These are phyloP conservation scores for Pomacea canaliculata DNA, from an alignment of 2,888 invertebrate genomes.

Conservation along the genomic window DNA sequence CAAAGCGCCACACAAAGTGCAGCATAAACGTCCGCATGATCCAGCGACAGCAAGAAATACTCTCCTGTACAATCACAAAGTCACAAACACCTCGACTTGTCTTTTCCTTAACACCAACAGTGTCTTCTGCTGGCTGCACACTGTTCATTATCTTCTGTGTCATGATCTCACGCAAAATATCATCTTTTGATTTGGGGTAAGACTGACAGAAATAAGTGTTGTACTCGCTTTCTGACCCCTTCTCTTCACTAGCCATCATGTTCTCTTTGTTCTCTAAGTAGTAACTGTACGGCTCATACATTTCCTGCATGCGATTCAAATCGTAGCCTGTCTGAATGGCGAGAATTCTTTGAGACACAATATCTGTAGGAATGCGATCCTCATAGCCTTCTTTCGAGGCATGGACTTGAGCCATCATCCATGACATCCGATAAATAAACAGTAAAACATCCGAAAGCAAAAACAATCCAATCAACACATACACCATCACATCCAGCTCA, in stretches of 20 bases:
- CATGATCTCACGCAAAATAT: slow-evolving; percentile 57
- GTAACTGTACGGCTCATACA: slow-evolving; percentile 38
- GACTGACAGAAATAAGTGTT: slow-evolving; percentile 54
- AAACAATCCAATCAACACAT: slow-evolving; percentile 54
- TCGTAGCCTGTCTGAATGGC: slow-evolving; percentile 56
- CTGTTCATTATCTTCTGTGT: slow-evolving; percentile 48
- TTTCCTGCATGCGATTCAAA: slow-evolving; percentile 37
- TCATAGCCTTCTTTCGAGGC: slow-evolving; percentile 51
- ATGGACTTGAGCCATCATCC: slow-evolving; percentile 47
- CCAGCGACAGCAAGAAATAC: slow-evolving; percentile 19
- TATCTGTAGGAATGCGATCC: slow-evolving; percentile 55
- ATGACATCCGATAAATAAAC: slow-evolving; percentile 52
- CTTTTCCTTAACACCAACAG: neutral
- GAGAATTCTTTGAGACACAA: slow-evolving; percentile 53
- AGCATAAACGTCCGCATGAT: slow-evolving; percentile 31
- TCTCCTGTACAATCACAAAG: slow-evolving; percentile 10
- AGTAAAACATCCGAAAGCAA: slow-evolving; percentile 52
- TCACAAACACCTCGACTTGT: neutral
- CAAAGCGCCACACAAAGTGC: slow-evolving; percentile 35
- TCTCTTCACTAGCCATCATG: slow-evolving; percentile 46
- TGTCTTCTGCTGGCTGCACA: slow-evolving; percentile 32
- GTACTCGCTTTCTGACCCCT: slow-evolving; percentile 44
- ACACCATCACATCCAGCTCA: slow-evolving; percentile 32
- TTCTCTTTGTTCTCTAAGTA: slow-evolving; percentile 31
- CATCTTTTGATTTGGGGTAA: slow-evolving; percentile 51